Base-by-base conservation (phyloP, 2,888 invertebrate species). In the Adela reaumurella region DNA sequence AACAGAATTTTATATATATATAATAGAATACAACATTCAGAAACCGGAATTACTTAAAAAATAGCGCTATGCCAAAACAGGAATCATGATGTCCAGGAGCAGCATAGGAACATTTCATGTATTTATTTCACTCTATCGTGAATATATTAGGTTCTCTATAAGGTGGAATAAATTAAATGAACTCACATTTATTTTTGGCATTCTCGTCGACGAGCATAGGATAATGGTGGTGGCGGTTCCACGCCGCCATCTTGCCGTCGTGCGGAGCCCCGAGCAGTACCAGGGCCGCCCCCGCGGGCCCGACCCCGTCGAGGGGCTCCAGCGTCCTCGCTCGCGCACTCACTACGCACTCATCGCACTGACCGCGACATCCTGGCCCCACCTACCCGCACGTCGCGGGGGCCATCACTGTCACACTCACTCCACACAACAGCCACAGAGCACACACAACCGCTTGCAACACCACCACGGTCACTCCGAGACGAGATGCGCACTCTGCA, bases 191-290 rank as follows among this genome's bases (percentile, higher is more conserved):
- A 62, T 82, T 82, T 77, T 86, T 86, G 67, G 81, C 82, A 77
- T 85, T 86, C 70, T 80, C 80, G 59, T 86, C 86, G 84, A 86
- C 83, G 65, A 86, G 83, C 83, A 86, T 83, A 68, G 70, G 77
- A 73, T 85, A 82, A 73, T 86, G 86, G 74, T 86, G 86, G 79
- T 87, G 86, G 76, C 86, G 86, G 70, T 86, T 86, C 86, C 87
- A 87, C 81, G 80, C 80, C 65, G 85, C 85, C 85, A 85, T 85
- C 74, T 83, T 82, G 80, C 82, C 81, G 76, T 76, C 74, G 77
- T 77, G 77, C 63, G 79, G 78, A 78, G 79, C 78, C 80, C 79
- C 79, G 70, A 78, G 79, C 74, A 77, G 77, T 74, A 76, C 79
- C 63, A 77, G 76, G 78, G 78, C 81, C 78, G 78, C 80, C 77